Evolutionary conservation across 2,113 vertebrate species (phyloP), one percentile per base, ranked within the genome.

Genomic region (Onychostruthus taczanowskii): DNA sequence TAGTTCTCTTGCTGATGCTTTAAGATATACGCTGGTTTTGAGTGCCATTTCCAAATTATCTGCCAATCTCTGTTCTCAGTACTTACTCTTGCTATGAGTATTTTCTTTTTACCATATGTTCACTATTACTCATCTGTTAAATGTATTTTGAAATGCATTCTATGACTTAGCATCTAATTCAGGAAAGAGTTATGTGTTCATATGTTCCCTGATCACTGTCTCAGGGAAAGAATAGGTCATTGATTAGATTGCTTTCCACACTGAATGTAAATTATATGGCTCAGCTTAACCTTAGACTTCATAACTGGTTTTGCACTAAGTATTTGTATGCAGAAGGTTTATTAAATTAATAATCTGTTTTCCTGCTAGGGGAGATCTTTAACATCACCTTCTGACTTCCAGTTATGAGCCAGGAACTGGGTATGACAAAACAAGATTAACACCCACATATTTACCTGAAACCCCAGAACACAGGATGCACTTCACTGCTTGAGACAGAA

Each of bases 21-120:
- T 82, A 79, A 67, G 33, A 69, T 44, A 31, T 24, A 53, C 56
- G 59, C 77, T 85, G 53, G 50, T 35, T 79, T 83, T 88, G 47
- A 90, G 50, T 86, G 44, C 37, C 50, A 44, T 80, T 91, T 90
- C 77, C 23, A 81, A 66, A 68, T 81, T 89, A 69, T 39, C 46
- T 90, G 53, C 44, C 78, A 39, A 23, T 70, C 17, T 91, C 35
- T 69, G 69, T 80, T 63, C 55, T 88, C 84, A 68, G 56, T 56
- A 86, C 61, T 90, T 70, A 74, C 13, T 84, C 62, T 37, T 62
- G 33, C 81, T 91, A 80, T 43, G n/a, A 53, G 94, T 91, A 86
- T 82, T 93, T 75, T 76, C 14, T 77, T 96, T 91, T 90, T 81
- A 87, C 52, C 41, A 30, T 81, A 83, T 87, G 78, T 67, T 95